Base-by-base conservation (phyloP, 2,888 invertebrate species). In the Loripinus fragilis region DNA sequence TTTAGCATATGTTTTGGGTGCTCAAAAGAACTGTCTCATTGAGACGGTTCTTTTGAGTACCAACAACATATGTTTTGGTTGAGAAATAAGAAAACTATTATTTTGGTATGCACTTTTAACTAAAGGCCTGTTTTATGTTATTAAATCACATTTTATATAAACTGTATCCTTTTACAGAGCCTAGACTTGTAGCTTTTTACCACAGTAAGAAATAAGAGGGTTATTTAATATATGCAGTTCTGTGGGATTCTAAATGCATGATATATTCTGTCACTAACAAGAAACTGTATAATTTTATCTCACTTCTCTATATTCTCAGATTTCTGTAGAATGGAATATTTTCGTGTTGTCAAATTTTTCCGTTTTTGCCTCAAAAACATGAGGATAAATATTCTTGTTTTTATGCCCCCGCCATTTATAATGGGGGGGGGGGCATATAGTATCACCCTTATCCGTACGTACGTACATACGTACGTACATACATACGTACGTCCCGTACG, bases 171-270 rank as follows among this genome's bases (percentile, higher is more conserved):
- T 55, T 81, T 81, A 73, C 78, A 81, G 81, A 81, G 38, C 78
- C 81, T 8, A 70, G 78, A 67, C n/a, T 35, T n/a, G 60, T 81
- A 50, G 81, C 81, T 20, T 52, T 73, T 28, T 78, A 66, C 42
- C 81, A 76, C 38, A 78, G 81, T 81, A 81, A 81, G 81, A 48
- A 64, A 3, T 70, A 12, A 25, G 55, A 38, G 55, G 55, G 23
- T 55, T 55, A 55, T 25, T 8, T 55, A 55, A 55, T 55, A 23
- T 20, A 55, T 10, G 25, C 12, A 55, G 7, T 55, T 23, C 28
- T 55, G 5, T 55, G 23, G 55, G 55, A 25, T 28, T 55, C 55
- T 55, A 55, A 55, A 55, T 5, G 55, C 55, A 55, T 55, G 55
- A 55, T 23, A 55, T 55, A 3, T 28, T 25, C 2, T 55, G 5